These are phyloP conservation scores for Coendou prehensilis DNA, from an alignment of 2,797 vertebrate species.

Conservation along the genomic window DNA sequence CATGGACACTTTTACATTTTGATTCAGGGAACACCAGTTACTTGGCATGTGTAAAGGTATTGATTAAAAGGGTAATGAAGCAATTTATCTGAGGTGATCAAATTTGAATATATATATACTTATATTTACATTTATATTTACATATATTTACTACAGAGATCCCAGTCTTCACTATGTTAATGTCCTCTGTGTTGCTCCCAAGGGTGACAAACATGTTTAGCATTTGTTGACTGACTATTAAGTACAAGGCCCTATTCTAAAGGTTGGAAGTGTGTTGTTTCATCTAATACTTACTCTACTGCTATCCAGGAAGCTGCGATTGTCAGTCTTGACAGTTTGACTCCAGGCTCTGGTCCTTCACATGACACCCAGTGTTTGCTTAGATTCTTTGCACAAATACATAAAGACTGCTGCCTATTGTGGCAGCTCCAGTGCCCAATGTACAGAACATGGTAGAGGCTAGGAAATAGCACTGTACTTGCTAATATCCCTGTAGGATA, in stretches of 20 bases:
- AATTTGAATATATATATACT: neutral
- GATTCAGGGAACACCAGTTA: neutral
- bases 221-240: neutral
- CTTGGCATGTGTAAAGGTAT: neutral
- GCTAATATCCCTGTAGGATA: neutral
- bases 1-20: neutral
- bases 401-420: neutral
- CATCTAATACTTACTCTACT: neutral
- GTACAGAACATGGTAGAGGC: neutral
- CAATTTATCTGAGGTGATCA: neutral
- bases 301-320: neutral
- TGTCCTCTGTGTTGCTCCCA: neutral
- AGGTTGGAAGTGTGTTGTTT: neutral
- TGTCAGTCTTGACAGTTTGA: neutral
- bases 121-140: neutral
- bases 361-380: neutral
- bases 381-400: neutral
- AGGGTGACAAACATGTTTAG: neutral
- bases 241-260: neutral
- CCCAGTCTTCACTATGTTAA: neutral
- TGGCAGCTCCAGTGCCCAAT: neutral
- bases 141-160: neutral
- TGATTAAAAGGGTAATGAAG: neutral
- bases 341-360: neutral
- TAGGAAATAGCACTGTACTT: neutral